Conservation (phyloP, 2,797 vertebrate species). For the Clarias fuscus region DNA sequence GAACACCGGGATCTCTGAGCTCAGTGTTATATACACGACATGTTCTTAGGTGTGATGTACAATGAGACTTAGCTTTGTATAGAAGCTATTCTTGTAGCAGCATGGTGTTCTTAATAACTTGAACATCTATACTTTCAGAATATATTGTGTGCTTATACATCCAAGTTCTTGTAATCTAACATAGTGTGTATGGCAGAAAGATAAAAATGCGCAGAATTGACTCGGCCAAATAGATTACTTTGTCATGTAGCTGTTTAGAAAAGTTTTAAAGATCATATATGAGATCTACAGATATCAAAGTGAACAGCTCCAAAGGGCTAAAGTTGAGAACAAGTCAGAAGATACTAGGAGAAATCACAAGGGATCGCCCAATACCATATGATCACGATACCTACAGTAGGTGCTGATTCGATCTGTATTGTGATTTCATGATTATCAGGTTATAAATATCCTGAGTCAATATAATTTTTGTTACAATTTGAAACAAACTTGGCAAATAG, state of each 20-base stretch:
- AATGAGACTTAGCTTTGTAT: conserved; percentile 17
- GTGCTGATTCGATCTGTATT: too few relatives aligned
- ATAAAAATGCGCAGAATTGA: neutral
- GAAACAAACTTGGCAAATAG: too few relatives aligned
- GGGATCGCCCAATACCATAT: too few relatives aligned
- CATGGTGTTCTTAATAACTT: neutral
- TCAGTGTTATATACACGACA: neutral
- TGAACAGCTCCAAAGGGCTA: neutral
- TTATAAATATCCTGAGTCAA: too few relatives aligned
- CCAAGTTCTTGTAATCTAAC: neutral
- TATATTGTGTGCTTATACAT: neutral
- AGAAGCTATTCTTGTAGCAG: neutral
- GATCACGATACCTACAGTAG: too few relatives aligned
- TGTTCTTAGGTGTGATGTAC: neutral
- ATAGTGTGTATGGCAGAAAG: neutral
- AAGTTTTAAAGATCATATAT: neutral
- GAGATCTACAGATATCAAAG: neutral
- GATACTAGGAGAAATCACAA: too few relatives aligned
- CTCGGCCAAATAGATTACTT: neutral
- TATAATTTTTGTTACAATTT: too few relatives aligned
- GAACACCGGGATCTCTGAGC: neutral
- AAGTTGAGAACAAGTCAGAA: neutral
- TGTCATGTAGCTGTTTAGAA: neutral
- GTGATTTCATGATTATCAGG: too few relatives aligned
- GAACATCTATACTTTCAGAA: neutral